phyloP scores from a whole-genome alignment of 1,140 invertebrate genomes.

The Hypsibius dujardini region DNA sequence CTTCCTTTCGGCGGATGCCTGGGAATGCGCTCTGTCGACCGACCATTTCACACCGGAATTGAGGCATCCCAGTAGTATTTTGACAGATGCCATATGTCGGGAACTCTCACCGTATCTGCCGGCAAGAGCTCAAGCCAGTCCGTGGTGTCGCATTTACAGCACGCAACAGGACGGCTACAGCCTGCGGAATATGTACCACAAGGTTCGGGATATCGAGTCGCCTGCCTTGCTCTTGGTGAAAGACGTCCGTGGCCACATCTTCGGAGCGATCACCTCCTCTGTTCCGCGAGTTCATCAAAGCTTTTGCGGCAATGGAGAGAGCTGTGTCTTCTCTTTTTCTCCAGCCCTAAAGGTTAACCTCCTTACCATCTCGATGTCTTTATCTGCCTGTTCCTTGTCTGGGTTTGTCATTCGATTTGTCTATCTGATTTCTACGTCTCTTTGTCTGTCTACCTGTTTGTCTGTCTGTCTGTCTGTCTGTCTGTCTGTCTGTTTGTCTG shows the following conservation, averaged over 20 bases:
- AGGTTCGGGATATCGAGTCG: background rate
- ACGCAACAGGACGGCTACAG: background rate
- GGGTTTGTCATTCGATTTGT: background rate
- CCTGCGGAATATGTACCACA: background rate
- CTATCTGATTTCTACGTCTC: background rate
- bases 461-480: background rate
- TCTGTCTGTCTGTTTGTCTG: background rate
- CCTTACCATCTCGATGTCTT: too few relatives aligned
- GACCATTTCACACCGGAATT: too few relatives aligned
- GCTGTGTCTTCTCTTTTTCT: background rate
- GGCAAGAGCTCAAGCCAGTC: too few relatives aligned
- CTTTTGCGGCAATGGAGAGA: background rate
- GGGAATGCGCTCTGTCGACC: too few relatives aligned
- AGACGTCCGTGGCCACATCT: slow-evolving; percentile 2
- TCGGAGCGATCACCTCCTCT: background rate
- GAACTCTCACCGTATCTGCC: too few relatives aligned
- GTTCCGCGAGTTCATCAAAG: background rate
- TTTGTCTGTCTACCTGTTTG: background rate
- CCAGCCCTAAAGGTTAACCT: too few relatives aligned
- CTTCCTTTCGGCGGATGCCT: too few relatives aligned
- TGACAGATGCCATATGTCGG: too few relatives aligned
- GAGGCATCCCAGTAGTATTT: too few relatives aligned
- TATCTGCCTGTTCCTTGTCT: background rate
- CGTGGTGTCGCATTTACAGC: background rate
- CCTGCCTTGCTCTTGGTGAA: background rate